Base-by-base conservation (phyloP, 1,140 invertebrate species). In the Metaphire vulgaris region DNA sequence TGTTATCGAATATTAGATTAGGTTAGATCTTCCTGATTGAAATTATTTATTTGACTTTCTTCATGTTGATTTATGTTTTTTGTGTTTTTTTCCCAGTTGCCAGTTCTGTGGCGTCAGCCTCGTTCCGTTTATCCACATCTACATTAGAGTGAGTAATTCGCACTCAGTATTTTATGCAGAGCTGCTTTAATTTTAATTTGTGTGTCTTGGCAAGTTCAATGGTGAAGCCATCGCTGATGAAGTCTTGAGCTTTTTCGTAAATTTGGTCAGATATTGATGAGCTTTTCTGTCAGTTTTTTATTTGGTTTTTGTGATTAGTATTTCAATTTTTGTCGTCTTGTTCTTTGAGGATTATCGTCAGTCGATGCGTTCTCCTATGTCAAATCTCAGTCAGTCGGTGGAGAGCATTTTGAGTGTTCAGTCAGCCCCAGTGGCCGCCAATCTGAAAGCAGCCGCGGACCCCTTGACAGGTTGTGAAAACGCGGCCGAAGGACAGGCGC, bases 331-430 rank as follows among this genome's bases (percentile, higher is more conserved):
- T n/a, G n/a, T n/a, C n/a, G n/a, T n/a, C n/a, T n/a, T n/a, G n/a
- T n/a, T n/a, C n/a, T 80, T 83, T 41, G 77, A 91, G 90, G 80
- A 95, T 93, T 86, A 93, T 95, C 87, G 90, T 90, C 26, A 92
- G 93, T 82, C 89, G 91, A 33, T 91, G 91, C 81, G 89, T 2
- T 41, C 77, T 28, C 41, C 68, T 12, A 14, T 69, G 2, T 66
- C 33, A 1, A 77, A 73, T 2, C 76, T 76, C 64, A 79, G 78
- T 41, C 69, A 77, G 21, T 79, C 78, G n/a, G 74, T 33, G 12
- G 78, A 79, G 69, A 77, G 76, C 64, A 65, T 79, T 21, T 68
- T 75, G 1, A 75, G 76, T 64, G 33, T 69, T 28, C 78, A 77
- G 69, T 79, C 78, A 21, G 41, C 56, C 6, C 21, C 41, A 12